phyloP scores from a whole-genome alignment of 2,113 vertebrate species.

The Thermophis baileyi region DNA sequence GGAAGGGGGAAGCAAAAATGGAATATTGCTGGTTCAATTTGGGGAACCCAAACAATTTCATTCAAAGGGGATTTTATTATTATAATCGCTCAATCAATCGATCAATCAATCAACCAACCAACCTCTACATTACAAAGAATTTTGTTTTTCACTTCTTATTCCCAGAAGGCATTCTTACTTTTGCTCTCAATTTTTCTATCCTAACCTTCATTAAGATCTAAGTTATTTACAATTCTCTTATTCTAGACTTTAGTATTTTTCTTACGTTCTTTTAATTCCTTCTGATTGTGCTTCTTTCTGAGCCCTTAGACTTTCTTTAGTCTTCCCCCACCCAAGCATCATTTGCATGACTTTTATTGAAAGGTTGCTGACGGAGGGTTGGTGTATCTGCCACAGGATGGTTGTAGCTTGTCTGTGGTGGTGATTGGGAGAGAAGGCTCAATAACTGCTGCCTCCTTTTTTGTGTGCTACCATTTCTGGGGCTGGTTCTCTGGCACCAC shows the following conservation, averaged over 20 bases:
- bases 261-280: neutral
- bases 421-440: neutral
- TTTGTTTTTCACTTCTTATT: neutral
- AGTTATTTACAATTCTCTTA: neutral
- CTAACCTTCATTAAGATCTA: neutral
- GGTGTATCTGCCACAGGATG: neutral
- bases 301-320: neutral
- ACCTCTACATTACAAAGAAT: neutral
- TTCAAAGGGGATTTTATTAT: neutral
- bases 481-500: neutral
- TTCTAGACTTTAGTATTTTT: neutral
- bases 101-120: neutral
- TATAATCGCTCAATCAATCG: neutral
- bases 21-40: neutral
- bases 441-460: neutral
- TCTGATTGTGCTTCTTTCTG: neutral
- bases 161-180: neutral
- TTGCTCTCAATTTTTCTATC: neutral
- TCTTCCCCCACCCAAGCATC: neutral
- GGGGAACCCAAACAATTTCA: neutral
- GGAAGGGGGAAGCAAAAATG: neutral
- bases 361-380: neutral
- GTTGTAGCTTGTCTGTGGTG: neutral
- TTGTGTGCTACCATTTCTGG: neutral
- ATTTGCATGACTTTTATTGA: neutral